These are phyloP conservation scores for Pandemis heparana DNA, from an alignment of 2,888 invertebrate species.

Conservation along the genomic window DNA sequence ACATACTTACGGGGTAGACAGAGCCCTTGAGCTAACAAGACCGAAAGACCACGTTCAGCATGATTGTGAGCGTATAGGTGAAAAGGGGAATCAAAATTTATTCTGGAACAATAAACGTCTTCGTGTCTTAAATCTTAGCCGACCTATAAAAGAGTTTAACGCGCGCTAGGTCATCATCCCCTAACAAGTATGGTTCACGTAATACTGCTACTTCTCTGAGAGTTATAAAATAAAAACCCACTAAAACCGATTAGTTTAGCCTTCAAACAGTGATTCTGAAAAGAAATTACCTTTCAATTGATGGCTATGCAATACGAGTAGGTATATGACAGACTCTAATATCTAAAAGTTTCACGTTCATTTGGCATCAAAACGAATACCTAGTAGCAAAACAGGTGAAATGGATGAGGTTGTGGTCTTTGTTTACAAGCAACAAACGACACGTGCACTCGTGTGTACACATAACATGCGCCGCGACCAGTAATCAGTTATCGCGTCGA, in stretches of 20 bases:
- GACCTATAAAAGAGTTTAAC: slow-evolving; percentile 36
- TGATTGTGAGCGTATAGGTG: too few species aligned
- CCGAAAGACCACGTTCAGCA: too few species aligned
- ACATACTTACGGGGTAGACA: too few species aligned
- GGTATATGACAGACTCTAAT: not conserved
- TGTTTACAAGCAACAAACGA: slow-evolving; percentile 69
- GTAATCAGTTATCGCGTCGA: slow-evolving; percentile 70
- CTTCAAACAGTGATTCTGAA: not conserved
- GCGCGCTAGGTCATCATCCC: slow-evolving; percentile 15
- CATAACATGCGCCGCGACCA: slow-evolving; percentile 57
- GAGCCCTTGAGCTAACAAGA: too few species aligned
- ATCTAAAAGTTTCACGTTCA: not conserved
- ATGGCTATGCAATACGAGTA: not conserved
- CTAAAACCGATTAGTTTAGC: not conserved
- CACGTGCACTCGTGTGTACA: slow-evolving; percentile 67
- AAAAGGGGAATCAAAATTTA: too few species aligned
- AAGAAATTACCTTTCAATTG: not conserved
- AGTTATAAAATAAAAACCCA: not conserved
- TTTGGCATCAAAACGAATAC: not conserved
- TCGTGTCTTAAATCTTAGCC: not conserved
- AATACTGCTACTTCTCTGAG: not conserved
- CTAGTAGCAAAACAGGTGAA: slow-evolving; percentile 26
- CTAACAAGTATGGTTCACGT: not conserved
- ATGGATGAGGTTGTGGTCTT: slow-evolving; percentile 54
- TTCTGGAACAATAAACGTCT: not conserved